A percentile compares a stretch with the other conserved stretches of the same genome.
Evolutionary conservation across 2,888 invertebrate genomes (phyloP).

Genomic region (Julus scandinavius): DNA sequence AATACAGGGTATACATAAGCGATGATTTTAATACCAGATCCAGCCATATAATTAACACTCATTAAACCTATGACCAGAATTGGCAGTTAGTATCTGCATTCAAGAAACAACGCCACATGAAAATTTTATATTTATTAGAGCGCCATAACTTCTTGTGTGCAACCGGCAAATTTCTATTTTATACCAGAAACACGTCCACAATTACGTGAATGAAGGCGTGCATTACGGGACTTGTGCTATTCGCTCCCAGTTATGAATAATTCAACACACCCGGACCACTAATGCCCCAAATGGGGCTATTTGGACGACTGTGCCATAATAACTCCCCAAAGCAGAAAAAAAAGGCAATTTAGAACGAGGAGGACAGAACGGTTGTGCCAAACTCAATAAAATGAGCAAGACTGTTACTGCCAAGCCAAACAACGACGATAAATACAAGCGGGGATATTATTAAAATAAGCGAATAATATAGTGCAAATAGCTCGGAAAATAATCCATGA

Average conservation of each 20-base stretch:
- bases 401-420: background rate
- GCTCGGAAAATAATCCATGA: background rate
- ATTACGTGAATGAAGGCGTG: slow-evolving; percentile 25
- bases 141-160: slow-evolving; percentile 10
- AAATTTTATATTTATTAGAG: background rate
- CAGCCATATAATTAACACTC: background rate
- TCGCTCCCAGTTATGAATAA: background rate
- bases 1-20: background rate
- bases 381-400: slow-evolving; percentile 10
- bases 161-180: background rate
- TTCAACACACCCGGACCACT: background rate
- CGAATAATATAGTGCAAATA: background rate
- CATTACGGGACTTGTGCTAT: background rate
- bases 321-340: background rate
- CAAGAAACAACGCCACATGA: background rate
- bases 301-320: slow-evolving; percentile 19
- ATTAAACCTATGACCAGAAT: background rate
- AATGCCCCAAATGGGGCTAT: slow-evolving; percentile 39
- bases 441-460: background rate
- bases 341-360: background rate
- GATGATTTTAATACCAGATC: background rate
- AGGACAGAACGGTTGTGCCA: background rate
- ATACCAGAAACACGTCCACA: slow-evolving; percentile 1
- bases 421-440: background rate
- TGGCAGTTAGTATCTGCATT: background rate